Percentiles rank a stretch among this genome's conserved stretches.
Evolutionary conservation across 2,797 vertebrate species (phyloP).

Genomic region (Bradypodion pumilum): DNA sequence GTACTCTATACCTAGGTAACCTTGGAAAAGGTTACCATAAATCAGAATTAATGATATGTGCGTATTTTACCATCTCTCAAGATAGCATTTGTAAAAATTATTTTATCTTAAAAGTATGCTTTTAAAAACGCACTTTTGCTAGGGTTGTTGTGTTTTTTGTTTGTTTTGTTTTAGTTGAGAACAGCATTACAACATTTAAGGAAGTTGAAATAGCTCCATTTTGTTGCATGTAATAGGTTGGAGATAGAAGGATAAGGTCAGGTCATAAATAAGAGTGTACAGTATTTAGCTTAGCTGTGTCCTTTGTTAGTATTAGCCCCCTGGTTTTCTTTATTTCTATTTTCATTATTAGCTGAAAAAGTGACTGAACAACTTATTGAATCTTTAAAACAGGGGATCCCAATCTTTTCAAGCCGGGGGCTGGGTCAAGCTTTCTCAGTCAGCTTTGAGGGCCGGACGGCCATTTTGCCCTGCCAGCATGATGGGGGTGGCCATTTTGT

Average conservation of each 20-base stretch:
- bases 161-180: no score
- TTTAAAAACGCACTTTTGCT: neutral
- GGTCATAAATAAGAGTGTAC: neutral
- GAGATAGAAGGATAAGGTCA: neutral
- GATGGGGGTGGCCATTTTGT: no score
- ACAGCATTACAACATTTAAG: neutral
- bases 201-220: neutral
- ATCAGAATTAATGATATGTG: no score
- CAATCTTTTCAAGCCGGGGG: no score
- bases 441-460: no score
- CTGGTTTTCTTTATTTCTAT: neutral
- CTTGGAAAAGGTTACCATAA: no score
- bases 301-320: neutral
- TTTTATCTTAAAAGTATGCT: neutral
- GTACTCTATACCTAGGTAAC: no score
- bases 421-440: no score
- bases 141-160: neutral
- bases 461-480: no score
- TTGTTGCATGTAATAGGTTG: neutral
- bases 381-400: no score
- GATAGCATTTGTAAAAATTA: neutral
- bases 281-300: neutral
- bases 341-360: neutral
- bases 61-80: no score
- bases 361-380: neutral